These are phyloP conservation scores for Patella ulyssiponensis DNA, from an alignment of 2,888 invertebrate genomes.

Conservation along the genomic window DNA sequence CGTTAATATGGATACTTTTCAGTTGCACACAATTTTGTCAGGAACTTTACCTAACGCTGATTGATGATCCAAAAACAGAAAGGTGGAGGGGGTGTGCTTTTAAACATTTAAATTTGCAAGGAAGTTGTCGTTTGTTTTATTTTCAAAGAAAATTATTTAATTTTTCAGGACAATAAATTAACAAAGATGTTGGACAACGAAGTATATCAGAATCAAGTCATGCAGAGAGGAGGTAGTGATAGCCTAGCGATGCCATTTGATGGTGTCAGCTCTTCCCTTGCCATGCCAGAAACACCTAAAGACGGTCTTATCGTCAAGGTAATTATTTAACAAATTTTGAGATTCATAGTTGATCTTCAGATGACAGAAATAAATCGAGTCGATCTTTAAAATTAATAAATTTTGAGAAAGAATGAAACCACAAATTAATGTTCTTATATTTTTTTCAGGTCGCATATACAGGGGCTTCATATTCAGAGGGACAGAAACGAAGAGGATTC, in stretches of 20 bases:
- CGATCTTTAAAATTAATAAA: too few species aligned
- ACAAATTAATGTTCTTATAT: neutral
- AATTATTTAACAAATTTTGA: conserved; percentile 17
- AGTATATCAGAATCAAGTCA: conserved; percentile 53
- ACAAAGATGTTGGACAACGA: conserved; percentile 57
- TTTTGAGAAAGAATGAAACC: neutral
- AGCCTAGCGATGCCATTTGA: conserved; percentile 36
- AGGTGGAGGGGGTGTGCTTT: too few species aligned
- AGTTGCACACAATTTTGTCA: too few species aligned
- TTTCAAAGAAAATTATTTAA: too few species aligned
- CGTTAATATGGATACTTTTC: too few species aligned
- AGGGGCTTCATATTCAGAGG: conserved; percentile 73
- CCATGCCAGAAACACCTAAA: conserved; percentile 63
- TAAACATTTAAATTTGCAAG: too few species aligned
- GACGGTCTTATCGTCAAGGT: conserved; percentile 67
- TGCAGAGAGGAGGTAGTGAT: conserved; percentile 35
- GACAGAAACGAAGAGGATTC: conserved; percentile 71
- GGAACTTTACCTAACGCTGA: too few species aligned
- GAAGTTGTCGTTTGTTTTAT: too few species aligned
- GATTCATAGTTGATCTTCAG: neutral
- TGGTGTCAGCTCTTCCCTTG: conserved; percentile 48
- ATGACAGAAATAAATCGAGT: too few species aligned
- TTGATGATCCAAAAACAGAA: too few species aligned
- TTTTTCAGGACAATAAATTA: conserved; percentile 19
- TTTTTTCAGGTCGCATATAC: conserved; percentile 71